A percentile compares a stretch with the other conserved stretches of the same genome.
Evolutionary conservation across 2,113 vertebrate species (phyloP).

Genomic region (Sturnus vulgaris): DNA sequence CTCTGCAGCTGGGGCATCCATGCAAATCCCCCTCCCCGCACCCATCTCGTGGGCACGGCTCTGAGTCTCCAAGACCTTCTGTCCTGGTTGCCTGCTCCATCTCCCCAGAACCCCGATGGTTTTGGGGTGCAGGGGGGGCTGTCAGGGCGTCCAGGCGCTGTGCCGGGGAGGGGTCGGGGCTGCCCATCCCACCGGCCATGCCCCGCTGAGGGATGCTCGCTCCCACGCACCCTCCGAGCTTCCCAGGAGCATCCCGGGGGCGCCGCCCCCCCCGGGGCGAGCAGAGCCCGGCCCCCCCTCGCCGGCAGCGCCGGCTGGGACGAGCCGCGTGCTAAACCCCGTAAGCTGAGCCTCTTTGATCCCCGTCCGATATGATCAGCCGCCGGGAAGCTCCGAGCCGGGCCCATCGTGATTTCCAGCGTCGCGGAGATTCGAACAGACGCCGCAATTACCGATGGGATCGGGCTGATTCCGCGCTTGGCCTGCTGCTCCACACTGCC

Average conservation of each 20-base stretch:
- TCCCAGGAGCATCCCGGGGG: accelerated
- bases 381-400: neutral
- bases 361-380: slow-evolving; percentile 24
- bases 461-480: neutral
- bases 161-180: neutral
- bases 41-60: accelerated
- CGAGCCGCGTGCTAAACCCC: neutral
- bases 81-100: no score
- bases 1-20: neutral
- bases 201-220: accelerated
- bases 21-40: neutral
- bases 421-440: neutral
- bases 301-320: neutral
- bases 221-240: neutral
- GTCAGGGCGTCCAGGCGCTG: accelerated
- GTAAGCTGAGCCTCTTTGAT: slow-evolving; percentile 58
- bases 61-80: neutral
- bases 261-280: neutral
- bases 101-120: accelerated
- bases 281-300: neutral
- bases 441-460: neutral
- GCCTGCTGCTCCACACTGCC: neutral
- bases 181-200: no score
- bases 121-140: neutral
- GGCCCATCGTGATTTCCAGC: slow-evolving; percentile 25